phyloP scores from a whole-genome alignment of 2,888 invertebrate genomes.

The Laspeyria flexula region DNA sequence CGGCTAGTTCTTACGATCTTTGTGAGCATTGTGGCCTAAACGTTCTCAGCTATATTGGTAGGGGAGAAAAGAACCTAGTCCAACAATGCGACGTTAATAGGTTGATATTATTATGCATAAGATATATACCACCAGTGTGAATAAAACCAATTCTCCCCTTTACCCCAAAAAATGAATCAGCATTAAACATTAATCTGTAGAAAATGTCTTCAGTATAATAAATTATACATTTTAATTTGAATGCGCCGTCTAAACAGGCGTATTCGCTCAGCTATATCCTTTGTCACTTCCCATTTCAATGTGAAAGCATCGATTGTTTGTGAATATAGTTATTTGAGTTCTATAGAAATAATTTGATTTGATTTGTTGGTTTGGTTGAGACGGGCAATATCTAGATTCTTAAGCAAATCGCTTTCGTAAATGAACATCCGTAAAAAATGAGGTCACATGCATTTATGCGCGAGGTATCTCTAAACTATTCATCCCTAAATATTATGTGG shows the following conservation, averaged over 20 bases:
- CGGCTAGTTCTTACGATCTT: no score
- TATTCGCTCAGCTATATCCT: not conserved
- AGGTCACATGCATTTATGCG: no score
- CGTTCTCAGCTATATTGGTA: no score
- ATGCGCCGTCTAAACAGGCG: not conserved
- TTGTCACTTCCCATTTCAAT: not conserved
- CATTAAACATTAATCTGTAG: not conserved
- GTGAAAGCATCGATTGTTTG: not conserved
- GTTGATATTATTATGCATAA: no score
- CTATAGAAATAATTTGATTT: not conserved
- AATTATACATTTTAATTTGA: slow-evolving; percentile 2
- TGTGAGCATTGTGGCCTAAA: no score
- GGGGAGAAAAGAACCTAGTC: no score
- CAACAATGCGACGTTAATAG: no score
- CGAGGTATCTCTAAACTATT: no score
- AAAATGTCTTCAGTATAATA: not conserved
- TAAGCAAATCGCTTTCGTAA: not conserved
- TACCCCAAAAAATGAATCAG: not conserved
- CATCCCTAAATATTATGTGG: no score
- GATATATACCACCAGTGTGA: no score
- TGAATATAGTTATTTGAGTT: not conserved
- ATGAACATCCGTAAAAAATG: no score
- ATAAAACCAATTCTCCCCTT: no score
- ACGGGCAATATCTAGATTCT: not conserved
- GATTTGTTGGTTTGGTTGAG: not conserved